Evolutionary conservation across 2,113 vertebrate genomes (phyloP).

Genomic region (Syrrhaptes paradoxus): DNA sequence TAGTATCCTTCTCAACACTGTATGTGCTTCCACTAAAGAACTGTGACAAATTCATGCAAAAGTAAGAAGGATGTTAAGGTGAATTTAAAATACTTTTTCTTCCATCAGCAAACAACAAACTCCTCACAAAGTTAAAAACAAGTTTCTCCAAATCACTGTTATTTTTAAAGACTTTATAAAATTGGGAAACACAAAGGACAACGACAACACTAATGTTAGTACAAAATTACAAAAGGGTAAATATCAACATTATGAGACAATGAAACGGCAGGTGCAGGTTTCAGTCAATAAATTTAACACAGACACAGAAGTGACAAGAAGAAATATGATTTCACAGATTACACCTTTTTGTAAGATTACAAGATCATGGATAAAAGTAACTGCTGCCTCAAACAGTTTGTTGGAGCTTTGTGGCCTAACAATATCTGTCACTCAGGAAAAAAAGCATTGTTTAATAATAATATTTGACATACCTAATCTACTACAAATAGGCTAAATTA

Average conservation of each 20-base stretch:
- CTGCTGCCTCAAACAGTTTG: not conserved
- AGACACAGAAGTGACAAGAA: not conserved
- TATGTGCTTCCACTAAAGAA: not conserved
- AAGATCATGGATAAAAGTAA: not conserved
- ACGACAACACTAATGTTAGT: not conserved
- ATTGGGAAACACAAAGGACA: not conserved
- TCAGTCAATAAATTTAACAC: not conserved
- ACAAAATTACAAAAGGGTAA: not conserved
- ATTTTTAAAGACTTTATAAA: not conserved
- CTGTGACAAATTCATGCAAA: not conserved
- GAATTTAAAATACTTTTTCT: not conserved
- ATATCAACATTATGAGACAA: not conserved
- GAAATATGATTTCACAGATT: not conserved
- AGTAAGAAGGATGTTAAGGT: not conserved
- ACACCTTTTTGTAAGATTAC: not conserved
- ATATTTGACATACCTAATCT: not conserved
- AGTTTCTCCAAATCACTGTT: not conserved
- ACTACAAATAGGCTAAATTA: not conserved
- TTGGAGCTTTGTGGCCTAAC: not conserved
- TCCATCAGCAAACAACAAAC: not conserved
- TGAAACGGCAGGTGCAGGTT: not conserved
- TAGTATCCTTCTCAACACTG: not conserved
- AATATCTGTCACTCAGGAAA: not conserved
- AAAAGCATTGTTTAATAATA: not conserved
- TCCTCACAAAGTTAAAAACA: not conserved